phyloP scores from a whole-genome alignment of 2,113 vertebrate genomes.

The Peromyscus californicus region DNA sequence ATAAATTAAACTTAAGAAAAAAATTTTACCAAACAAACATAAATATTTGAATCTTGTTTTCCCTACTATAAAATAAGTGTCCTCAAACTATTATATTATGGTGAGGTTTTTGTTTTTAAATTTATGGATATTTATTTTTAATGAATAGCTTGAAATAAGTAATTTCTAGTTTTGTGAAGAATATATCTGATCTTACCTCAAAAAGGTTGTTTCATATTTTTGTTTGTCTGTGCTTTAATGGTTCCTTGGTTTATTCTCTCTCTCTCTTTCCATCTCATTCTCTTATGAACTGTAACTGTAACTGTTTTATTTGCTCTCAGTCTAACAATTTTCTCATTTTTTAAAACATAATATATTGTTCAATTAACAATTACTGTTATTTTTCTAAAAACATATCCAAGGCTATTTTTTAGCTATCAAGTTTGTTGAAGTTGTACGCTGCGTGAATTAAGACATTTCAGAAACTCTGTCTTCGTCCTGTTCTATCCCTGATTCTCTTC shows the following conservation, averaged over 20 bases:
- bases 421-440: conserved; percentile 11
- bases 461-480: neutral
- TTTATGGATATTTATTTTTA: conserved; percentile 37
- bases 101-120: neutral
- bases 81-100: conserved; percentile 11
- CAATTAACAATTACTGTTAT: conserved; percentile 25
- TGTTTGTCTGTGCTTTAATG: neutral
- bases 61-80: neutral
- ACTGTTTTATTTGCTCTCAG: neutral
- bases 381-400: conserved; percentile 9
- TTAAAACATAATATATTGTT: conserved; percentile 52
- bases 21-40: conserved; percentile 41
- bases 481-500: neutral
- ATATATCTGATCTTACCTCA: neutral
- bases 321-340: conserved; percentile 41
- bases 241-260: neutral
- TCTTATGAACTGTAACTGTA: neutral
- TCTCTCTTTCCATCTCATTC: neutral
- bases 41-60: conserved; percentile 46
- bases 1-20: neutral
- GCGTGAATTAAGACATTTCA: conserved; percentile 37
- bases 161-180: conserved; percentile 38
- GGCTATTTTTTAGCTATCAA: neutral
- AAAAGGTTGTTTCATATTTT: neutral
- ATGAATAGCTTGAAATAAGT: conserved; percentile 3